Base-by-base conservation (phyloP, 1,140 invertebrate species). In the Habropoda laboriosa region DNA sequence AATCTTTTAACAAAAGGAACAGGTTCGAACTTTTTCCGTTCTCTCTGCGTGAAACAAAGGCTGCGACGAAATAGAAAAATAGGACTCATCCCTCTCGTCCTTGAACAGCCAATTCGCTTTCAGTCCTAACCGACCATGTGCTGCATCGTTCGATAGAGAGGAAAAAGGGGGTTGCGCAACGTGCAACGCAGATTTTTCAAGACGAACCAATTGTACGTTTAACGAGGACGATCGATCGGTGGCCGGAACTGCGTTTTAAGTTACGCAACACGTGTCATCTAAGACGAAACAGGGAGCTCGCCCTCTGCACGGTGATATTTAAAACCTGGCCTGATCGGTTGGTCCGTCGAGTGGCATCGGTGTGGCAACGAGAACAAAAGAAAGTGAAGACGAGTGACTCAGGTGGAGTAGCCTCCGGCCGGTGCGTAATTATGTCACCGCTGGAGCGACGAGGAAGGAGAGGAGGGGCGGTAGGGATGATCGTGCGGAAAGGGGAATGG, bases 341-440 rank as follows among this genome's bases (percentile, higher is more conserved):
- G 68, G 21, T n/a, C 49, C 32, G 45, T 83, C 67, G 61, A 71
- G 72, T 30, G 24, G 40, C 70, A 79, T 83, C 70, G 45, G 32
- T 40, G 47, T 53, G 64, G 24, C 73, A 79, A 79, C 10, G 63
- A 80, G 81, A 80, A 85, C 67, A 83, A 83, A 81, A 85, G 74
- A 75, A 84, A 83, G 75, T 57, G 79, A 85, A 78, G 75, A 81
- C 75, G 58, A 86, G 81, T 90, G 86, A 88, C 83, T 89, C 86
- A 90, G 86, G 85, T 88, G 84, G 66, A 81, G 81, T 67, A 83
- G 80, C 82, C 81, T 87, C 67, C 16, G 70, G 74, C 61, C 81
- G 61, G 55, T 81, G 82, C 73, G 82, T 88, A 90, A 90, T 90
- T 90, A 90, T 90, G 89, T 90, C 89, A 89, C 86, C 68, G 40